Base-by-base conservation (phyloP, 2,888 invertebrate genomes). In the Eilema caniola region DNA sequence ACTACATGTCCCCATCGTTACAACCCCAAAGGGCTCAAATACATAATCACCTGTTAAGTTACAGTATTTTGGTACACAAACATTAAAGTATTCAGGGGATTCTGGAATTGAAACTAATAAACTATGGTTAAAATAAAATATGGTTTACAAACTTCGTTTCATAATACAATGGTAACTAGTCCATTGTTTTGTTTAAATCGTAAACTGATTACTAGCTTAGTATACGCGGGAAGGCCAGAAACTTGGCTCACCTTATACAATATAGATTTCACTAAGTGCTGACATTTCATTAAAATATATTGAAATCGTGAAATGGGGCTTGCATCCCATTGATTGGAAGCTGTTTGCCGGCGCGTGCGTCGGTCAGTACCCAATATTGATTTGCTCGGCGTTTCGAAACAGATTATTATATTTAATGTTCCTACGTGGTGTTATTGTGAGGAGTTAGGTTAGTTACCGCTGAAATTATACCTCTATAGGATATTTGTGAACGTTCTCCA, bases 231-330 rank as follows among this genome's bases (percentile, higher is more conserved):
- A 85, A 84, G 84, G 86, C 84, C 84, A 81, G 84, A 83, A 85
- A 83, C 82, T 82, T 80, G 83, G 83, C 74, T 86, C 78, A 81
- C 74, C 84, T 93, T 94, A 85, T 92, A 89, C 90, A 93, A 93
- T 89, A 88, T 88, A 88, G 87, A 90, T 92, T 92, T 90, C 92
- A 91, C 88, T 89, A 90, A 92, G 91, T 92, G 90, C 94, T 92
- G 93, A 93, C 94, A 94, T 95, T 95, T 94, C 90, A 93, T 94
- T 94, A 92, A 91, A 92, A 91, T 92, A 91, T 93, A 95, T 95
- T 94, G 94, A 91, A 95, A 94, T 95, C 95, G 95, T 94, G 95
- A 93, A 95, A 92, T 90, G 89, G 92, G 86, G 89, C 88, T 89
- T 90, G 92, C 89, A 92, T 94, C 93, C 91, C 88, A 93, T 91